Conservation (phyloP, 2,797 vertebrate genomes). For the Mormyrus hasselquistii region DNA sequence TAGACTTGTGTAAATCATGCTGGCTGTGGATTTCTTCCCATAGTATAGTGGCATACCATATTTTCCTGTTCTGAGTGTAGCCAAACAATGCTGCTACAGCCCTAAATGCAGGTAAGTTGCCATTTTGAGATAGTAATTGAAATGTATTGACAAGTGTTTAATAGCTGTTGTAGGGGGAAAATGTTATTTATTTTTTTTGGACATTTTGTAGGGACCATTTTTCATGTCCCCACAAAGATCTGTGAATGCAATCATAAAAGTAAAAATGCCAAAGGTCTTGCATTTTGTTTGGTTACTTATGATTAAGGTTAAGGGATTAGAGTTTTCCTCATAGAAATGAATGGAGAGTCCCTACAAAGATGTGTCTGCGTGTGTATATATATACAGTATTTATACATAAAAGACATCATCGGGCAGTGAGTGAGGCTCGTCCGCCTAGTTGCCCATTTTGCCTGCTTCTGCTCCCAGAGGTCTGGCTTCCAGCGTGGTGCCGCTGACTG, state of each 20-base stretch:
- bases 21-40: background rate
- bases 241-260: background rate
- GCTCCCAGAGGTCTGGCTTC: background rate
- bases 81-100: background rate
- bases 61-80: background rate
- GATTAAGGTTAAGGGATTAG: background rate
- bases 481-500: background rate
- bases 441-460: background rate
- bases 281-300: background rate
- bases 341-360: background rate
- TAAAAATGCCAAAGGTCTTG: background rate
- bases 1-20: background rate
- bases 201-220: background rate
- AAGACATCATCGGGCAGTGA: background rate
- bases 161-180: background rate
- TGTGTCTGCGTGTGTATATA: background rate
- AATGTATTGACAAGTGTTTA: background rate
- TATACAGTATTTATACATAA: background rate
- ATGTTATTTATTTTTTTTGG: background rate
- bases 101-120: background rate
- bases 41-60: background rate
- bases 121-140: background rate
- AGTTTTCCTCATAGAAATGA: background rate
- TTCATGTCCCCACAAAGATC: background rate
- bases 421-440: background rate